Evolutionary conservation across 2,113 vertebrate genomes (phyloP).

Genomic region (Psilopogon haemacephalus): DNA sequence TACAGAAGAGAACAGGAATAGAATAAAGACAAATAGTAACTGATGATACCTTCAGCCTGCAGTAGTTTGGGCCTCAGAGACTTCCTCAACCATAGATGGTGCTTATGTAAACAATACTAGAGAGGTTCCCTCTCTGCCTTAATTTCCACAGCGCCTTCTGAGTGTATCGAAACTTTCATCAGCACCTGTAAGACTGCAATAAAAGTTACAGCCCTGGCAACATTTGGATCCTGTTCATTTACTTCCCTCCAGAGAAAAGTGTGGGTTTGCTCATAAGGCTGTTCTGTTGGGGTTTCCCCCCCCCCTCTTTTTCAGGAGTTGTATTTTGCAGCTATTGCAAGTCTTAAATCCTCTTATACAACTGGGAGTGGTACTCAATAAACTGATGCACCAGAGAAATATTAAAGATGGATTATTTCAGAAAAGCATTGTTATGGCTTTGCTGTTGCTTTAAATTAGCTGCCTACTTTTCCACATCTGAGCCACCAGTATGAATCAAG

Average conservation of each 20-base stretch:
- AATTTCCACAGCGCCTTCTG: background rate
- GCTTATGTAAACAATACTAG: background rate
- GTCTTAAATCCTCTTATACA: background rate
- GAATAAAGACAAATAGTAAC: background rate
- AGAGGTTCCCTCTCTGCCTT: background rate
- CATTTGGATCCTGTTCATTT: background rate
- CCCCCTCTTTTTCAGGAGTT: background rate
- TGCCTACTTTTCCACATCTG: conserved; percentile 13
- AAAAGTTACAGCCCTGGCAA: background rate
- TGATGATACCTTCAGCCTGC: background rate
- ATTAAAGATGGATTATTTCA: background rate
- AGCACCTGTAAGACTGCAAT: background rate
- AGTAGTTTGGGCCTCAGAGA: background rate
- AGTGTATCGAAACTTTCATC: background rate
- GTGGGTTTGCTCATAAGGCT: rapidly evolving
- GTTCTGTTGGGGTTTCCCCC: background rate
- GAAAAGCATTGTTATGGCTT: background rate
- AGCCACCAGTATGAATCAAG: background rate
- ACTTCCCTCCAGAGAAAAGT: background rate
- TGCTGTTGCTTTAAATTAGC: background rate
- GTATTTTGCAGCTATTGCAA: background rate
- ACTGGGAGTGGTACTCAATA: background rate
- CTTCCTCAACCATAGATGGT: background rate
- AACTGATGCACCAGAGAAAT: background rate
- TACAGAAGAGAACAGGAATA: background rate